Conservation (phyloP, 1,140 invertebrate species). For the Neuroterus valhalla region DNA sequence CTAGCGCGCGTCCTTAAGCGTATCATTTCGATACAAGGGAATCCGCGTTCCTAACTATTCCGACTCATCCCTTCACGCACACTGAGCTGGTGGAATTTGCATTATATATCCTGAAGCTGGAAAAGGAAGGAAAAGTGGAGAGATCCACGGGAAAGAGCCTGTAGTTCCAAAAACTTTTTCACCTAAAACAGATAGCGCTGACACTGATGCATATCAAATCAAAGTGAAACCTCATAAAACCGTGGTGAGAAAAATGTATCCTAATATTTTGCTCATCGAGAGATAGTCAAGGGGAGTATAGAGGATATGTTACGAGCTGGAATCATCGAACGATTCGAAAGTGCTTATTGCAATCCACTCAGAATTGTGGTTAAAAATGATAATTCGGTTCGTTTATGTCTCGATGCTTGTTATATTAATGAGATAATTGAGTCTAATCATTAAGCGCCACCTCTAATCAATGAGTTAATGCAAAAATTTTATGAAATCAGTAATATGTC, state of each 20-base stretch:
- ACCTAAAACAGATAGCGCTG: neutral
- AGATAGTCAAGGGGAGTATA: no score
- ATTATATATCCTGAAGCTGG: no score
- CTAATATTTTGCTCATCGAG: neutral
- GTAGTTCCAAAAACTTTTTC: slow-evolving; percentile 1
- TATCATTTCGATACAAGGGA: no score
- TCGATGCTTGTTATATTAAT: neutral
- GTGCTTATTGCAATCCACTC: neutral
- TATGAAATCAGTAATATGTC: neutral
- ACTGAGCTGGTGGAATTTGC: no score
- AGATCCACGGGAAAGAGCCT: no score
- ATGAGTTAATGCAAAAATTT: neutral
- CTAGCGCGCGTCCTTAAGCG: no score
- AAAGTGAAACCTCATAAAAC: neutral
- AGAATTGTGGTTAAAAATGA: no score
- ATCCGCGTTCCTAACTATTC: no score
- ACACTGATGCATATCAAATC: neutral
- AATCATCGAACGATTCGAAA: neutral
- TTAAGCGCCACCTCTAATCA: neutral
- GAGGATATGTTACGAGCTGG: no score
- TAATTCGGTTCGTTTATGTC: neutral
- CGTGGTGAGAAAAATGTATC: neutral
- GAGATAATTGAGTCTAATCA: neutral
- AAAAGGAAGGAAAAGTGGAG: no score
- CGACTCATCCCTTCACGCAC: no score